Evolutionary conservation across 2,888 invertebrate species (phyloP).

Genomic region (Chrysina gloriosa): DNA sequence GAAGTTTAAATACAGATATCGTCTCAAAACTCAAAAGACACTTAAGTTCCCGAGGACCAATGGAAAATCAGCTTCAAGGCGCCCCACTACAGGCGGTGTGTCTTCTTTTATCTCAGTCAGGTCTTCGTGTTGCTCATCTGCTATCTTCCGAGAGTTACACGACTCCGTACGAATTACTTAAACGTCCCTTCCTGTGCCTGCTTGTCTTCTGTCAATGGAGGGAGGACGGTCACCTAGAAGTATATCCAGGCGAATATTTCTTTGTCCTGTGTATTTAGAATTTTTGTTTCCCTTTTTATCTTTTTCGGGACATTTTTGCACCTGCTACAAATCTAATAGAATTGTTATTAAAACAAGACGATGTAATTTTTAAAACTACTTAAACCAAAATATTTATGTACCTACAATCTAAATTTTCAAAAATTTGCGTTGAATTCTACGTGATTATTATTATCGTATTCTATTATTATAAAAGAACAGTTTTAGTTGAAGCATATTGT

Average conservation of each 20-base stretch:
- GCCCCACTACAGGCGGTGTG: constrained; percentile 37
- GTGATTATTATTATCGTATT: too few relatives aligned
- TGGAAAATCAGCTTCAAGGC: constrained; percentile 40
- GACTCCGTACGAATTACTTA: constrained; percentile 47
- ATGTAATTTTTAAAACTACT: too few relatives aligned
- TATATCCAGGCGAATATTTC: constrained; percentile 18
- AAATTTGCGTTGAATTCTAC: too few relatives aligned
- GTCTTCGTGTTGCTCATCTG: constrained; percentile 12
- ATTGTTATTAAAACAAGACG: background rate
- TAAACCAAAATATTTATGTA: too few relatives aligned
- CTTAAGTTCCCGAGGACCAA: constrained; percentile 48
- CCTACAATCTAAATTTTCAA: too few relatives aligned
- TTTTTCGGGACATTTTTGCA: background rate
- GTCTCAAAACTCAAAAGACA: constrained; percentile 48
- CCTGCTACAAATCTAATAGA: background rate
- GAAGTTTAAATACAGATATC: constrained; percentile 51
- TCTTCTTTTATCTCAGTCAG: constrained; percentile 40
- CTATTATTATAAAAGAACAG: too few relatives aligned
- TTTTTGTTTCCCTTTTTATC: background rate
- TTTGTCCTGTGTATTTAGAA: constrained; percentile 4
- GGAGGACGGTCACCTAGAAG: background rate
- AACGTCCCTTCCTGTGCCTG: constrained; percentile 43
- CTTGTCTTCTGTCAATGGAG: constrained; percentile 42
- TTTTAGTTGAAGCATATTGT: too few relatives aligned
- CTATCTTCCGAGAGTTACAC: constrained; percentile 45